Evolutionary conservation across 2,888 invertebrate species (phyloP), one percentile per base, ranked within the genome.

Genomic region (Dryadula phaetusa): DNA sequence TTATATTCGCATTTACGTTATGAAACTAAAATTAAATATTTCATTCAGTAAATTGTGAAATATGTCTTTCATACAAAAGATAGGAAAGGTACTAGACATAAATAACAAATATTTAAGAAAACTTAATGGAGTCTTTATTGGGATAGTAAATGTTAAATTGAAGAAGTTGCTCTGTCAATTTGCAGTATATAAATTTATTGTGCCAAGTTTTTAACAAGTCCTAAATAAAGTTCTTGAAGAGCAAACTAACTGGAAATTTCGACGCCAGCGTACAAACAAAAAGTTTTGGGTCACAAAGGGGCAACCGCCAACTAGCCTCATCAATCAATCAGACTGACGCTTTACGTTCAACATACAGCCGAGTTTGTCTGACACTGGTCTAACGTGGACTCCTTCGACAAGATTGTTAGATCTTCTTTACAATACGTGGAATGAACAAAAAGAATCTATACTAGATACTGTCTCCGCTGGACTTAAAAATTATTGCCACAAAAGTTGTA

Each of bases 281-380:
- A 88, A 86, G 74, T 86, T 85, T 77, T 53, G 76, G 78, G 81
- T 77, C 76, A 76, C 77, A 76, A 77, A 78, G 75, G 76, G 73
- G 72, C 66, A 46, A 71, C 75, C 71, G 52, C 71, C 71, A 82
- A 82, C 82, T 78, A 78, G 78, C 72, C 75, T 73, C 84, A 84
- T 87, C 85, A 75, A 87, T 87, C 86, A 87, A 86, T 87, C 86
- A 81, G 62, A 68, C 64, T 64, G 79, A 78, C 79, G 73, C 72
- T 71, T 72, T 81, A 79, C 76, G 60, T 44, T 53, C 34, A 56
- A 60, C 61, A 42, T 65, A 67, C 44, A 67, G 58, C 32, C 46
- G 54, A 61, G 65, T 53, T 61, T 12, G 66, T 56, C 44, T 52
- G 46, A 62, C 63, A 63, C 34, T 20, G 44, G 34, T 56, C 52